Percentiles rank a stretch among this genome's conserved stretches.
These are phyloP conservation scores for Cotesia congregata DNA, from an alignment of 2,888 invertebrate genomes.

Conservation along the genomic window DNA sequence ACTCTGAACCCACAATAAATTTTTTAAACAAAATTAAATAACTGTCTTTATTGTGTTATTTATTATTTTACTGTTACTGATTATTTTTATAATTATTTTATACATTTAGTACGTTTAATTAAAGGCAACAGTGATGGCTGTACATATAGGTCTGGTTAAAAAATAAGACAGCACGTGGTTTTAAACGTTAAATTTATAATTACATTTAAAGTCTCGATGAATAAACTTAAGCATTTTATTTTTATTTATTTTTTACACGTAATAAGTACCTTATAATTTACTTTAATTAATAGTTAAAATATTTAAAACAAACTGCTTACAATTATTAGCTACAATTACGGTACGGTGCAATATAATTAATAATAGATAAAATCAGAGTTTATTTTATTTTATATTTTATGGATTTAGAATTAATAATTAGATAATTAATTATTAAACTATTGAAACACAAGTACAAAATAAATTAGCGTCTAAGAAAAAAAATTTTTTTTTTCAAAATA, in stretches of 20 bases:
- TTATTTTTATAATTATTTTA: constrained; percentile 11
- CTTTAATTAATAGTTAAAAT: background rate
- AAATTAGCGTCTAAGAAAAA: background rate
- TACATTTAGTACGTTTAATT: constrained; percentile 20
- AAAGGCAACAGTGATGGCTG: constrained; percentile 34
- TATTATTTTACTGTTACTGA: background rate
- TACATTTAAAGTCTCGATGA: background rate
- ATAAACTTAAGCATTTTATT: constrained; percentile 17
- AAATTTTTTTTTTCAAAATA: background rate
- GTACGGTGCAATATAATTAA: background rate
- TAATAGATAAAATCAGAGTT: background rate
- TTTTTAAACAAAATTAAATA: constrained; percentile 15
- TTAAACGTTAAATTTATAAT: constrained; percentile 2
- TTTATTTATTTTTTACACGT: constrained; percentile 34
- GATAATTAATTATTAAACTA: background rate
- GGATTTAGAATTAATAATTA: no score
- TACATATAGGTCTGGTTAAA: constrained; percentile 28
- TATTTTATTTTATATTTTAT: background rate
- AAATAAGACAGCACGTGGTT: constrained; percentile 7
- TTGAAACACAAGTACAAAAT: constrained; percentile 10
- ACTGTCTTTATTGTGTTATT: background rate
- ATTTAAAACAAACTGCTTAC: background rate
- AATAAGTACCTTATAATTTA: constrained; percentile 31
- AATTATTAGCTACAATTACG: background rate
- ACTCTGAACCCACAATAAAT: constrained; percentile 53